Base-by-base conservation (phyloP, 1,140 invertebrate genomes). In the Myzus persicae region DNA sequence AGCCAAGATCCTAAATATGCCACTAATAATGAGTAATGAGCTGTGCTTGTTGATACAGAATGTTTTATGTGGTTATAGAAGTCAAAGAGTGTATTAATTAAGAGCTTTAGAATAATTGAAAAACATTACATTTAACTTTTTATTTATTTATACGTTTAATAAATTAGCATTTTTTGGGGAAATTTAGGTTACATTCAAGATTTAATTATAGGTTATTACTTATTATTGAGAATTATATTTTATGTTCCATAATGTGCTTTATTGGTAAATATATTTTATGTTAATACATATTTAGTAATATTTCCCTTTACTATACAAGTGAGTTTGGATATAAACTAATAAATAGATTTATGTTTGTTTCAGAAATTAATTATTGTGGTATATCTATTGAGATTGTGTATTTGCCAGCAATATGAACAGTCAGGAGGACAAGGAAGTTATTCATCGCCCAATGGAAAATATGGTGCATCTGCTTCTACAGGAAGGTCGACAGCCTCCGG, bases 371-470 rank as follows among this genome's bases (percentile, higher is more conserved):
- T 93, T 48, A 84, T 93, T 51, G 81, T 51, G 8, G 91, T 38
- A 18, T 82, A 44, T 40, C 14, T 93, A 36, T 82, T 93, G 91
- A n/a, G 81, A 51, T 84, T 84, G 2, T 93, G 91, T 40, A 54
- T 93, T 40, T 93, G 91, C 31, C 67, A 93, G 36, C 91, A 82
- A 84, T 93, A 93, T 51, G 91, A 46, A 38, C 91, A 93, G 24
- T 38, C 91, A 46, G 91, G 90, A 51, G 91, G 91, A 82, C 91
- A 85, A 84, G 91, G 76, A 42, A 31, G 54, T 31, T 91, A 91
- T 76, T 91, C 90, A 46, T 84, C 67, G 0, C 82, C 76, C 40
- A 42, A 3, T 48, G n/a, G 36, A 18, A 93, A 54, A 51, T 93
- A 93, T 84, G 42, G 67, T 46, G 20, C 20, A 1, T 8, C 91